Base-by-base conservation (phyloP, 2,113 vertebrate species). In the Sporophila hypoxantha region DNA sequence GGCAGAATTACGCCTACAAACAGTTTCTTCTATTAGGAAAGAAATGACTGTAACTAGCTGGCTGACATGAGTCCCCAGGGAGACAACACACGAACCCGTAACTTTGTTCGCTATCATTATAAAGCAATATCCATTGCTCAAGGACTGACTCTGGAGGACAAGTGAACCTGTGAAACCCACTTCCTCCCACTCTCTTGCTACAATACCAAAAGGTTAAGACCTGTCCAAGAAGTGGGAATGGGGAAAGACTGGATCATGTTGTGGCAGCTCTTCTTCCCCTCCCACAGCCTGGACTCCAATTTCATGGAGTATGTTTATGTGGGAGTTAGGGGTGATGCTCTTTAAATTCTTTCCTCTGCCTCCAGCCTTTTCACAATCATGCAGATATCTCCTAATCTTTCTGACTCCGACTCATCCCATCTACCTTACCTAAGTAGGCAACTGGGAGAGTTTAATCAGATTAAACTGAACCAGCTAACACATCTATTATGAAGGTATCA, bases 1-100 rank as follows among this genome's bases (percentile, higher is more conserved):
- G 29, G 84, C 6, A 86, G 90, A 94, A 93, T 86, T 69, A 93
- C 71, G 60, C 88, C 88, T 79, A 92, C 88, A 82, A 46, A 0
- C 5, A 79, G 68, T 88, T 92, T 88, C 84, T 88, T 73, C 56
- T 84, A 79, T 91, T 87, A 86, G 67, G 77, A 86, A 90, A 91
- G 74, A 84, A 95, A 88, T 0, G 1, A 61, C 67, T 91, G 5
- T 50, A 93, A 76, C 53, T 50, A 86, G 70, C 64, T 76, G 50
- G 50, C 66, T 78, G 76, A 73, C 49, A 41, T 1, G 29, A 84
- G 47, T 62, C 50, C 39, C 39, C n/a, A 15, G 67, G 61, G 90
- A 90, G 59, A 77, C 78, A 86, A 90, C 46, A 91, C 46, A 91
- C 30, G 9, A 30, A 68, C 67, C 73, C 10, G 0, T 12, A 30